Evolutionary conservation across 2,113 vertebrate genomes (phyloP).

Genomic region (Amblyornis subalaris): DNA sequence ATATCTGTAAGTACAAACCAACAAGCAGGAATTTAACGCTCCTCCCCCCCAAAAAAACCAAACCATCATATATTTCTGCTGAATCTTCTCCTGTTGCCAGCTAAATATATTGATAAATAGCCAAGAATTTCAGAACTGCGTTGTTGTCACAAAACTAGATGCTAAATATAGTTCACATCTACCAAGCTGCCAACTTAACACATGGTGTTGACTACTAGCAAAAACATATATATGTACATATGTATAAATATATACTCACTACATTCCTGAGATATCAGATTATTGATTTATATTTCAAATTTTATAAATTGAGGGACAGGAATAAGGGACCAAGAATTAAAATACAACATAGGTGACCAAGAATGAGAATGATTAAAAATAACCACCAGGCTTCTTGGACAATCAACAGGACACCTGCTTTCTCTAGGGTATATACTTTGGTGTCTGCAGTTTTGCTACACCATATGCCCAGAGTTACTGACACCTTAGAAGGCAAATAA

Average conservation of each 20-base stretch:
- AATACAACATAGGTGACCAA: background rate
- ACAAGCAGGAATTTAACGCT: background rate
- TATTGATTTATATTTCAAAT: background rate
- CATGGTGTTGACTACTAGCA: background rate
- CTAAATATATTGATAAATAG: background rate
- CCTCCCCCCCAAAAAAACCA: background rate
- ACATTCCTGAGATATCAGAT: background rate
- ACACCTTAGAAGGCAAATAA: background rate
- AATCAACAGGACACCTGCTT: fast-evolving
- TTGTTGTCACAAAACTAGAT: background rate
- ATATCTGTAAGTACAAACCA: background rate
- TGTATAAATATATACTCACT: background rate
- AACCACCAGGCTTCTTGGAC: background rate
- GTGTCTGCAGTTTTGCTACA: background rate
- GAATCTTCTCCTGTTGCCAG: background rate
- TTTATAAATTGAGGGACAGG: background rate
- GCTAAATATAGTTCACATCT: background rate
- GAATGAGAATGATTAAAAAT: background rate
- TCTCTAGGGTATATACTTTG: background rate
- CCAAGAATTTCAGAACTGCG: background rate
- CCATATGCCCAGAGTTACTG: background rate
- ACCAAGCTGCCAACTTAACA: background rate
- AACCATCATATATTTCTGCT: background rate
- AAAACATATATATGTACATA: background rate
- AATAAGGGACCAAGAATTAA: background rate